Evolutionary conservation across 2,113 vertebrate genomes (phyloP).

Genomic region (Epinephelus moara): DNA sequence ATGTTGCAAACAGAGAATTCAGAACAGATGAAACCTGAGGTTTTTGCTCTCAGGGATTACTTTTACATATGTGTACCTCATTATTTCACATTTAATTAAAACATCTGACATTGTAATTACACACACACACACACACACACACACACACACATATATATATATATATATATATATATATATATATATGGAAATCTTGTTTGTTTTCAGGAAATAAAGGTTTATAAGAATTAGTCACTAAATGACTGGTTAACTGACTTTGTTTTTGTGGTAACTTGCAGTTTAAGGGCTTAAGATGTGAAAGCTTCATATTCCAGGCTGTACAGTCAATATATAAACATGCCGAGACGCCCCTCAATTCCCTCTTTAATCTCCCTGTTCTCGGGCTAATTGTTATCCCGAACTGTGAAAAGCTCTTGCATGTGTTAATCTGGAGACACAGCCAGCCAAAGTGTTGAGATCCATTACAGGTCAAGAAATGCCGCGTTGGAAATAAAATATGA

Average conservation of each 20-base stretch:
- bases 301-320: not conserved
- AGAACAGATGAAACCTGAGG: too few relatives aligned
- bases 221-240: not conserved
- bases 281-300: not conserved
- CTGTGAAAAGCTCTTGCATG: slow-evolving; percentile 25
- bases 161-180: too few relatives aligned
- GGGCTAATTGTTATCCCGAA: slow-evolving; percentile 41
- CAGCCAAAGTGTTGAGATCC: slow-evolving; percentile 10
- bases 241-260: not conserved
- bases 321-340: not conserved
- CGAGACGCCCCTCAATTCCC: not conserved
- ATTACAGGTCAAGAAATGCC: slow-evolving; percentile 29
- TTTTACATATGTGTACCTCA: too few relatives aligned
- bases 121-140: too few relatives aligned
- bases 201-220: not conserved
- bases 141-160: accelerated
- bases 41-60: too few relatives aligned
- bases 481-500: slow-evolving; percentile 48
- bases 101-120: too few relatives aligned
- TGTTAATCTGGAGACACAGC: slow-evolving; percentile 30
- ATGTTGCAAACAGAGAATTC: too few relatives aligned
- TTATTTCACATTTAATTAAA: too few relatives aligned
- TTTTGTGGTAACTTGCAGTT: not conserved
- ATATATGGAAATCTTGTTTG: too few relatives aligned
- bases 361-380: slow-evolving; percentile 26